Base-by-base conservation (phyloP, 2,797 vertebrate genomes). In the Trachurus trachurus region DNA sequence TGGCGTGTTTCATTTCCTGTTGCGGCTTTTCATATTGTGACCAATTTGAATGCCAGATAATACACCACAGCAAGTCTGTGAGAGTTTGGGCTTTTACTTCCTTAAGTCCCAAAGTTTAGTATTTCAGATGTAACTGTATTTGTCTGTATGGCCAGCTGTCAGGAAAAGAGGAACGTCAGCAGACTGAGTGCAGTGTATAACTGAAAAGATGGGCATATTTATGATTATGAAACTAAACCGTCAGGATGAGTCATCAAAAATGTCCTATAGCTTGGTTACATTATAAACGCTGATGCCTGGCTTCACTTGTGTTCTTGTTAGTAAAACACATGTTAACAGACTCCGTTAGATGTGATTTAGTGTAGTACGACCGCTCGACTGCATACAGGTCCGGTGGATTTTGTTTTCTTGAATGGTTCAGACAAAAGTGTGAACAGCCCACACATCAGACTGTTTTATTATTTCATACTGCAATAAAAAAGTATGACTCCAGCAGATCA, bases 391-490 rank as follows among this genome's bases (percentile, higher is more conserved):
- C n/a, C 53, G 63, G 73, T 58, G 7, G 59, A 44, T 13, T 42
- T 16, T 59, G 8, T 37, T 57, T 76, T 64, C 54, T 53, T 76
- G 60, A 92, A 83, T 54, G 1, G 71, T 71, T 85, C 71, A 86
- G 87, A 93, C 80, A 90, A 84, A 87, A 26, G 82, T 92, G 83
- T 93, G 37, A 91, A 94, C 93, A 95, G 92, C 87, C 93, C 85
- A 93, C 92, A 94, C 82, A 91, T 85, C 74, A 92, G 94, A 94
- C 93, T 76, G 92, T 91, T 94, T 94, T 92, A 92, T 92, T 92
- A 86, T 94, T 92, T 86, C 85, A 92, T 93, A 93, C 92, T 56
- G 93, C 84, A 93, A 95, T 94, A 96, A 95, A 95, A 95, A 96
- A 95, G 91, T 93, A 93, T 84, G 93, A 96, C 93, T 95, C 93